Evolutionary conservation across 2,797 vertebrate species (phyloP), one percentile per base, ranked within the genome.

Genomic region (Steatocranus sp.): DNA sequence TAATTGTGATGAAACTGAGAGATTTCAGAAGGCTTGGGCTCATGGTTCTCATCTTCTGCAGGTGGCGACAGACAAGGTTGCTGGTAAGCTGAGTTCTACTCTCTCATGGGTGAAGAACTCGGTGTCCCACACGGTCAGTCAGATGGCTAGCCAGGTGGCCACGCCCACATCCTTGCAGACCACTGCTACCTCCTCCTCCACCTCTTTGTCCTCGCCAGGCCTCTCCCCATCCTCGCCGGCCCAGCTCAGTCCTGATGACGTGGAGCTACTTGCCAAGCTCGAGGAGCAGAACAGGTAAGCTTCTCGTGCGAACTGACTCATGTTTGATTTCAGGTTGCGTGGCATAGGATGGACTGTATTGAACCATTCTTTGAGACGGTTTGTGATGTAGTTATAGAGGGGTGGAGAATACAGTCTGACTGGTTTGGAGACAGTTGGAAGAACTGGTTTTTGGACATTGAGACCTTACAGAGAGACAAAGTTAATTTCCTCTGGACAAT

Each of bases 41-140:
- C 30, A 10, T 30, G 48, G 11, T 56, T 49, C 30, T 88, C 75
- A 17, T 76, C 88, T 11, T 48, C 27, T 4, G 18, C 94, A 99
- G 99, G 99, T 99, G 99, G 99, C 98, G 97, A 98, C 98, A 97
- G 98, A 99, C 96, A 99, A 97, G 95, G 98, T 99, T 97, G 95
- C 98, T 93, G 98, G 97, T 85, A 99, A 98, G 96, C 96, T 99
- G 97, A 99, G 98, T 97, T 99, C 99, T 94, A 99, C 99, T 98
- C 97, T 99, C 98, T 98, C 98, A 99, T 99, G 99, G 99, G 98
- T 99, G 93, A 99, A 98, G 98, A 99, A 97, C 97, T 99, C 99
- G 0, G 97, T 99, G 79, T 98, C 98, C 17, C 97, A 98, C 92
- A 98, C 97, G 83, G 98, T 99, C 98, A 99, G 97, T 97, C 99